Conservation (phyloP, 2,113 vertebrate species). For the Conger conger region DNA sequence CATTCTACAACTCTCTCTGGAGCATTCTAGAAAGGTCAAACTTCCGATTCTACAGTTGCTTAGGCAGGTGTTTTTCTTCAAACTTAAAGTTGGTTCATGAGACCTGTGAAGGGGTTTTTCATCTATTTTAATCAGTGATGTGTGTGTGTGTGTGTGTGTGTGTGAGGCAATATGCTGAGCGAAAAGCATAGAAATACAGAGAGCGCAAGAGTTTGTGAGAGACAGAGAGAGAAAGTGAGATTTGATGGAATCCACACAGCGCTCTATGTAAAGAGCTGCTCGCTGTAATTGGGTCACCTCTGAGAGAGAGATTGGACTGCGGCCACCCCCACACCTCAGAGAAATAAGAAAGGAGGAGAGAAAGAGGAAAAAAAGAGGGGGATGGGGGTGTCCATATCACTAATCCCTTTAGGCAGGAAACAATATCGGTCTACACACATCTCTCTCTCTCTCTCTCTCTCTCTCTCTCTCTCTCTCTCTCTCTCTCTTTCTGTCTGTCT, state of each 20-base stretch:
- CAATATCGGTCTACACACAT: neutral
- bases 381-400: conserved; percentile 10
- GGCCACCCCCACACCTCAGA: neutral
- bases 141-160: neutral
- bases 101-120: no score
- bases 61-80: no score
- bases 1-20: no score
- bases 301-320: neutral
- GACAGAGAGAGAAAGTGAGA: no score
- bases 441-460: no score
- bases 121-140: neutral
- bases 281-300: conserved; percentile 11
- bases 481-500: no score
- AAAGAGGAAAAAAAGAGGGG: neutral
- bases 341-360: neutral
- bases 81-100: no score
- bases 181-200: no score
- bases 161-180: neutral
- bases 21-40: no score
- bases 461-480: no score
- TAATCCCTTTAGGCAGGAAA: conserved; percentile 2
- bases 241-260: neutral
- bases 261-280: neutral
- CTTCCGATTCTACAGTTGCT: no score
- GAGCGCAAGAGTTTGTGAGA: no score